These are phyloP conservation scores for Coregonus ussuriensis DNA, from an alignment of 2,797 vertebrate species.

Conservation along the genomic window DNA sequence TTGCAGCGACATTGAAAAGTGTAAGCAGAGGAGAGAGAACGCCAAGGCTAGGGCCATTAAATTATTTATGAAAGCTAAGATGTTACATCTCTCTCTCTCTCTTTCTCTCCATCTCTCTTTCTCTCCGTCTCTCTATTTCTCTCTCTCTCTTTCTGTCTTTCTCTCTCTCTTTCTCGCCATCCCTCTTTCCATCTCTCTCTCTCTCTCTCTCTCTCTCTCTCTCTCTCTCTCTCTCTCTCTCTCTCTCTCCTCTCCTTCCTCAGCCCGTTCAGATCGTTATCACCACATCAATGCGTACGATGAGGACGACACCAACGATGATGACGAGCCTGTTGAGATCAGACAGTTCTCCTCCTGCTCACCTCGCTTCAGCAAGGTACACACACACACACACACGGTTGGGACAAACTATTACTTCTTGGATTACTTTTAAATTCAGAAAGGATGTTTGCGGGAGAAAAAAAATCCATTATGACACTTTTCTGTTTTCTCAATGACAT, in stretches of 20 bases:
- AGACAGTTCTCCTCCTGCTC: slow-evolving; percentile 93
- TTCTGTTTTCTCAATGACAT: no score
- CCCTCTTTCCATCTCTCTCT: not conserved
- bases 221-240: no score
- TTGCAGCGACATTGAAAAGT: not conserved
- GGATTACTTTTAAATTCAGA: no score
- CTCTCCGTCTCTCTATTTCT: not conserved
- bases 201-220: not conserved
- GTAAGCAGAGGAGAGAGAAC: not conserved
- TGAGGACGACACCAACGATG: slow-evolving; percentile 92
- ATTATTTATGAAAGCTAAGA: no score
- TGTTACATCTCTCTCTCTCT: not conserved
- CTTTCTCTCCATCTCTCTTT: not conserved
- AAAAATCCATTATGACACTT: no score
- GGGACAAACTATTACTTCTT: no score
- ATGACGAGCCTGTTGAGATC: slow-evolving; percentile 92
- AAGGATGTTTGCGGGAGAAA: no score
- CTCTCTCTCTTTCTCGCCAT: not conserved
- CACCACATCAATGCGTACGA: slow-evolving; percentile 90
- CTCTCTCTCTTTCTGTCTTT: not conserved
- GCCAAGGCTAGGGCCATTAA: no score
- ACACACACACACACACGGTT: not conserved
- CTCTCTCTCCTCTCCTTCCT: slow-evolving; percentile 9
- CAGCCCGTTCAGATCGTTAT: slow-evolving; percentile 91
- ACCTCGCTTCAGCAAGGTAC: slow-evolving; percentile 91